Conservation (phyloP, 2,888 invertebrate genomes). For the Volucella bombylans region DNA sequence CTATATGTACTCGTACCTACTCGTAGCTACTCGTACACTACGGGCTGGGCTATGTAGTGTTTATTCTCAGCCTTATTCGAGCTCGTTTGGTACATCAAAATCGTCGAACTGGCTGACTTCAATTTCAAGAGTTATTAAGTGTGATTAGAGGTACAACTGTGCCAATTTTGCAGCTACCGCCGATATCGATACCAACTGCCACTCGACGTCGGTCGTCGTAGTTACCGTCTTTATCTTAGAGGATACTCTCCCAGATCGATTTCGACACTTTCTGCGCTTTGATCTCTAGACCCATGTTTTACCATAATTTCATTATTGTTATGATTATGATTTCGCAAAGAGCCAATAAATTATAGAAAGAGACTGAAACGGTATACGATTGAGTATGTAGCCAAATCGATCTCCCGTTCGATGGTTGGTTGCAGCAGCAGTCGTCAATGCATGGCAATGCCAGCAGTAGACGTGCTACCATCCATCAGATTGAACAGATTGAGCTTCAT, state of each 20-base stretch:
- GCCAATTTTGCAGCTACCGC: conserved; percentile 74
- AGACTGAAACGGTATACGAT: conserved; percentile 58
- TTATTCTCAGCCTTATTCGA: conserved; percentile 63
- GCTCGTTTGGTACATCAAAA: conserved; percentile 63
- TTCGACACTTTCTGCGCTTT: conserved; percentile 74
- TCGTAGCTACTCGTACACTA: conserved; percentile 18
- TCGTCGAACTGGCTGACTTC: conserved; percentile 61
- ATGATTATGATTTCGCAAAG: conserved; percentile 74
- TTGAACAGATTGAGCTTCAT: conserved; percentile 73
- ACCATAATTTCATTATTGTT: conserved; percentile 74
- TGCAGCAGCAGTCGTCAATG: conserved; percentile 42
- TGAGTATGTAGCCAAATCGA: conserved; percentile 44
- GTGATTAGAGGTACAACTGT: conserved; percentile 74
- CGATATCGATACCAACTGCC: conserved; percentile 40
- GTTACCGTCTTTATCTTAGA: conserved; percentile 66
- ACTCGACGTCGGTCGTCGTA: conserved; percentile 39
- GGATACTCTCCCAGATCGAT: conserved; percentile 73
- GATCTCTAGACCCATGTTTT: conserved; percentile 74
- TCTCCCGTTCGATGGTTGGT: conserved; percentile 56
- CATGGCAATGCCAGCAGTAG: conserved; percentile 62
- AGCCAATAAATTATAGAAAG: conserved; percentile 74
- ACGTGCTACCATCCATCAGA: conserved; percentile 74
- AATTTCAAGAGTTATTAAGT: conserved; percentile 74
- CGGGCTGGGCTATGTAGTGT: neutral
- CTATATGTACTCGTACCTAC: conserved; percentile 43